These are phyloP conservation scores for Machimus rusticus DNA, from an alignment of 2,888 invertebrate species.

Conservation along the genomic window DNA sequence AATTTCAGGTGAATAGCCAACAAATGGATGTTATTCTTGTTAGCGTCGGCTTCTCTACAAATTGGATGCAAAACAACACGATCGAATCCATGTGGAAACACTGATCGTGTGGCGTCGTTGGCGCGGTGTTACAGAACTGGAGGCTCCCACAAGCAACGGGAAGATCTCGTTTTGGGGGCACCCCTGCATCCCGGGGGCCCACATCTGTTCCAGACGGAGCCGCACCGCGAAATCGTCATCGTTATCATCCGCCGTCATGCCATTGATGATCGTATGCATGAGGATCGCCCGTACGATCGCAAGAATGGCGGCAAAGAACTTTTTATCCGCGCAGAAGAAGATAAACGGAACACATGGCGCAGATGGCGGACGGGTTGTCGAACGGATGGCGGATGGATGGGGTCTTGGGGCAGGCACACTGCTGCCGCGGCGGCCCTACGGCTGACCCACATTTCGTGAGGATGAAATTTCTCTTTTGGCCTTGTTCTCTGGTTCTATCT, in stretches of 20 bases:
- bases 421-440: slow-evolving; percentile 27
- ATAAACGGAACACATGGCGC: slow-evolving; percentile 19
- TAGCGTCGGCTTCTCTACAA: not conserved
- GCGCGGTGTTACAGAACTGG: not conserved
- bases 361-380: not conserved
- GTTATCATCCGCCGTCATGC: not conserved
- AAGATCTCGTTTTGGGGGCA: slow-evolving; percentile 32
- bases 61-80: not conserved
- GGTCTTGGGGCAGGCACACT: not conserved
- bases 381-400: not conserved
- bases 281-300: too few relatives aligned
- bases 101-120: not conserved
- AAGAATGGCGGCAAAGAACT: slow-evolving; percentile 8
- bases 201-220: not conserved
- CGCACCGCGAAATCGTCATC: not conserved
- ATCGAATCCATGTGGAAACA: not conserved
- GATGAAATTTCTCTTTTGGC: slow-evolving; percentile 43
- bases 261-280: slow-evolving; percentile 10
- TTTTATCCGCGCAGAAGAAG: not conserved
- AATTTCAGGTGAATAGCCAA: not conserved
- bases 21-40: not conserved
- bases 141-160: slow-evolving; percentile 37
- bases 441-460: slow-evolving; percentile 35
- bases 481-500: slow-evolving; percentile 43
- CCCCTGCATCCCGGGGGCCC: not conserved